Percentiles rank a stretch among this genome's conserved stretches.
Evolutionary conservation across 2,888 invertebrate genomes (phyloP).

Genomic region (Eurytoma californica): DNA sequence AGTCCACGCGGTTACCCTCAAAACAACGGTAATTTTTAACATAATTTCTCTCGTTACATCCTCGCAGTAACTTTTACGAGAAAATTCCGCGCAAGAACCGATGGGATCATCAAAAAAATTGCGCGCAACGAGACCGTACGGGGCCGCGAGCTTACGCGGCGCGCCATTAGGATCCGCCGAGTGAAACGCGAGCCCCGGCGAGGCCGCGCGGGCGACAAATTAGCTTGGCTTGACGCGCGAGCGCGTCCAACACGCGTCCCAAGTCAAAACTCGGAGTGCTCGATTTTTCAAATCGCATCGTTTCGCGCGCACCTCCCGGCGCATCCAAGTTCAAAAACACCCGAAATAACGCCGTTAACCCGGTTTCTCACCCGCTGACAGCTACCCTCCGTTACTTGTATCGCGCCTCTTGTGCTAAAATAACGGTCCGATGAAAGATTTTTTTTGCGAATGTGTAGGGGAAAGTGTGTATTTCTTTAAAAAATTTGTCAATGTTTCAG

Average conservation of each 20-base stretch:
- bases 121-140: too few species aligned
- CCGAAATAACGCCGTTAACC: slow-evolving; percentile 25
- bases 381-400: background rate
- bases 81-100: too few species aligned
- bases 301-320: background rate
- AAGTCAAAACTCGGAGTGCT: slow-evolving; percentile 15
- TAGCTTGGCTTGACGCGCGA: background rate
- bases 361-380: slow-evolving; percentile 11
- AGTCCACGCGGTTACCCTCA: too few species aligned
- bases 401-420: background rate
- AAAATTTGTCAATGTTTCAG: too few species aligned
- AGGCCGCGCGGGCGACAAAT: background rate
- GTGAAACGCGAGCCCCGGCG: slow-evolving; percentile 30
- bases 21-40: too few species aligned
- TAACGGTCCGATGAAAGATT: too few species aligned
- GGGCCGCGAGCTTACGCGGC: background rate
- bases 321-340: slow-evolving; percentile 30
- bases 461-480: background rate
- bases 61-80: too few species aligned
- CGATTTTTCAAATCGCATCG: slow-evolving; percentile 31
- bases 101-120: too few species aligned
- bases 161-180: background rate
- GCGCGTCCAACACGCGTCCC: slow-evolving; percentile 2
- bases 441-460: background rate
- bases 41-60: too few species aligned